Evolutionary conservation across 2,797 vertebrate species (phyloP).

Genomic region (Platyrinchus mystaceus): DNA sequence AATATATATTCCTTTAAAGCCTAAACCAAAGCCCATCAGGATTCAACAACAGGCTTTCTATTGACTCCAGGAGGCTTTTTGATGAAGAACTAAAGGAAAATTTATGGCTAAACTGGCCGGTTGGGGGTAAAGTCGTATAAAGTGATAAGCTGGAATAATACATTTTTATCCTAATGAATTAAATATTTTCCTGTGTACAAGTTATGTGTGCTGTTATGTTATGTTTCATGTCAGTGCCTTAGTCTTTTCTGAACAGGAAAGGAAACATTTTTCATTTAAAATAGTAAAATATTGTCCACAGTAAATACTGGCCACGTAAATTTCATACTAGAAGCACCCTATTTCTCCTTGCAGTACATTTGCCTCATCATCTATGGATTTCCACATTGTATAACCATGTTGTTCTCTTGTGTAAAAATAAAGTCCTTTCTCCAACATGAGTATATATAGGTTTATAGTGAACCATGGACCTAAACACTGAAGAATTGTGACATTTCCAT

Average conservation of each 20-base stretch:
- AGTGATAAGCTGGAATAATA: background rate
- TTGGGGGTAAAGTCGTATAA: background rate
- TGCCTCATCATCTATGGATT: background rate
- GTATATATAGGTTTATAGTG: background rate
- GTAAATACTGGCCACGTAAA: background rate
- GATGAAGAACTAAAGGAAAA: background rate
- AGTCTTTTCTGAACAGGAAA: background rate
- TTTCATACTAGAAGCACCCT: background rate
- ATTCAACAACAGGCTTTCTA: background rate
- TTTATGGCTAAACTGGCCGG: background rate
- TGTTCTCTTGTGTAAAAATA: background rate
- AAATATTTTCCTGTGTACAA: background rate
- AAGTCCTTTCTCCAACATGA: background rate
- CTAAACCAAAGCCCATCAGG: background rate
- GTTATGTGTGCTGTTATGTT: background rate
- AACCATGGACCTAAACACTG: background rate
- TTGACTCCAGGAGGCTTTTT: background rate
- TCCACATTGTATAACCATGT: background rate
- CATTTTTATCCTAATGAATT: background rate
- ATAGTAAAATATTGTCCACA: background rate
- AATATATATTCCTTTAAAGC: background rate
- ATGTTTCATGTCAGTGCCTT: background rate
- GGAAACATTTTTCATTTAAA: background rate
- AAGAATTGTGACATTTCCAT: background rate
- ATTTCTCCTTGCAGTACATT: background rate